These are phyloP conservation scores for Platichthys stellatus DNA, from an alignment of 2,113 vertebrate genomes.

Conservation along the genomic window DNA sequence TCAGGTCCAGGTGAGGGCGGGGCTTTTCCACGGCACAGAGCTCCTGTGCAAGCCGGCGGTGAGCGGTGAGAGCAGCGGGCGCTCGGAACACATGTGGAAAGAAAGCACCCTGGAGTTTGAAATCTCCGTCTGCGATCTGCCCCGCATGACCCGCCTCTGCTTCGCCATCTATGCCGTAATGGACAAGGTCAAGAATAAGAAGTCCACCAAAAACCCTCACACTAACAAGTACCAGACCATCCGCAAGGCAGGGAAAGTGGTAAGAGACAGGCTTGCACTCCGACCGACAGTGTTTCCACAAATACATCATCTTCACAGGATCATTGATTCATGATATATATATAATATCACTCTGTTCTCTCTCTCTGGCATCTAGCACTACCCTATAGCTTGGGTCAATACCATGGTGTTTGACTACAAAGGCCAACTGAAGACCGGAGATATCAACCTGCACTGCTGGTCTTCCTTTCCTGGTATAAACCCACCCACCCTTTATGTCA, in stretches of 20 bases:
- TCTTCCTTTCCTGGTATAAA: slow-evolving; percentile 95
- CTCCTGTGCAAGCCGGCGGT: slow-evolving; percentile 92
- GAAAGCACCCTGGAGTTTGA: slow-evolving; percentile 92
- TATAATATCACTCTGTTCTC: background rate
- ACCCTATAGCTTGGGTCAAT: slow-evolving; percentile 99
- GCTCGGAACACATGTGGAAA: slow-evolving; percentile 91
- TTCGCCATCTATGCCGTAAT: slow-evolving; percentile 95
- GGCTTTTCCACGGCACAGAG: slow-evolving; percentile 97
- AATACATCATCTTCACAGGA: background rate
- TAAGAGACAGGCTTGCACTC: slow-evolving; percentile 57
- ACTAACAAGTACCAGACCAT: slow-evolving; percentile 96
- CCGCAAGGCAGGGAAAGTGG: slow-evolving; percentile 98
- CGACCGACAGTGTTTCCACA: background rate
- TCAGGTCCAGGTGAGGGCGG: slow-evolving; percentile 95
- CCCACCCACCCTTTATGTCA: background rate
- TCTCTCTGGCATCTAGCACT: slow-evolving; percentile 85
- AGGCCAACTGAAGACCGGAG: slow-evolving; percentile 93
- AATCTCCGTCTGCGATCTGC: slow-evolving; percentile 91
- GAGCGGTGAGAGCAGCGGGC: slow-evolving; percentile 91
- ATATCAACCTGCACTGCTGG: slow-evolving; percentile 93
- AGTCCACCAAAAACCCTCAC: slow-evolving; percentile 91
- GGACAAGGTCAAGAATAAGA: slow-evolving; percentile 96
- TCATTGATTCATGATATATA: background rate
- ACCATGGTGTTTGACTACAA: slow-evolving; percentile 99
- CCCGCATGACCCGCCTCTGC: slow-evolving; percentile 97